Base-by-base conservation (phyloP, 1,140 invertebrate genomes). In the Macrotrachela quadricornifera region DNA sequence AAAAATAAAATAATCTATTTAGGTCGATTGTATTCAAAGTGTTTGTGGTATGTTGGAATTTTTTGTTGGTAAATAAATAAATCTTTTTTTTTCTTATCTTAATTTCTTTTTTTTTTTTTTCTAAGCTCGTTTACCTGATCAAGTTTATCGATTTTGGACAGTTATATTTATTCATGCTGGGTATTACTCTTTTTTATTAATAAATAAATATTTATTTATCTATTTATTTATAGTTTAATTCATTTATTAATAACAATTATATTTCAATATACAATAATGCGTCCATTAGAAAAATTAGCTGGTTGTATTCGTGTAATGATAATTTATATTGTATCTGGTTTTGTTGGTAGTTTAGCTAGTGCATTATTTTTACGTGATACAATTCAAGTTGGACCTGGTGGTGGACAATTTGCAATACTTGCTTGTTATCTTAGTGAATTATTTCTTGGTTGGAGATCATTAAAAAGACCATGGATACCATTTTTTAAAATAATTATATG, bases 21-120 rank as follows among this genome's bases (percentile, higher is more conserved):
- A 87, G 82, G 85, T 95, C 17, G 85, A 86, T 41, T 97, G 91
- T 70, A 74, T 99, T 59, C 82, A 85, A 66, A 85, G 95, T 65
- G 85, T 97, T 1, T 99, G 94, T 71, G 94, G 92, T 47, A 96
- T 99, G 90, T 79, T 96, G 60, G 85, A 87, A 13, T 97, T 99
- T 58, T 51, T 58, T 30, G 56, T 67, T 46, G 54, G 58, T 12
- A 55, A 63, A 18, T 60, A 60, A 30, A 30, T 30, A 30, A 30
- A 30, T 30, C n/a, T n/a, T n/a, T n/a, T n/a, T n/a, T n/a, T n/a
- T 30, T 30, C 21, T 4, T 30, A 30, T 30, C 21, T 4, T 30
- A 4, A 2, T 30, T 30, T 30, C 21, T 4, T 2, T 30, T 30
- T 4, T 30, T 2, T 30, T 30, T 30, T 8, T 30, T 30, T 30